These are phyloP conservation scores for Dryocosmus kuriphilus DNA, from an alignment of 2,888 invertebrate genomes.

Conservation along the genomic window DNA sequence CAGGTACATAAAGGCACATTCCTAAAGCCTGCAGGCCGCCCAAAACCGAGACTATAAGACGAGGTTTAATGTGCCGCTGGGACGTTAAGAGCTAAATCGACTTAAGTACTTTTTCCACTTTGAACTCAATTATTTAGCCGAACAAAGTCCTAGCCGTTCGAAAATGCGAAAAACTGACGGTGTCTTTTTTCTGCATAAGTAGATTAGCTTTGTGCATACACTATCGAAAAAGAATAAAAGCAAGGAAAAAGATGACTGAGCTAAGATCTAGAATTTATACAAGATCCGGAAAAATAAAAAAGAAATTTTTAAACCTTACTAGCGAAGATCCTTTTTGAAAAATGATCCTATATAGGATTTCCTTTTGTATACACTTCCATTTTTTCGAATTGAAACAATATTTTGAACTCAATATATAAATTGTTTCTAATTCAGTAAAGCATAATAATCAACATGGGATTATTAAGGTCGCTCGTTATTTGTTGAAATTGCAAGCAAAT, in stretches of 20 bases:
- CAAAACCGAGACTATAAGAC: constrained; percentile 64
- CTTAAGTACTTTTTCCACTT: constrained; percentile 62
- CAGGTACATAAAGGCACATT: constrained; percentile 63
- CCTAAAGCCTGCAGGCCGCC: constrained; percentile 64
- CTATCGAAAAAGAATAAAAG: not conserved
- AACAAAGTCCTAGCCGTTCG: constrained; percentile 51
- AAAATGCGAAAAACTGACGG: constrained; percentile 42
- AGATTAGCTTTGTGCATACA: not conserved
- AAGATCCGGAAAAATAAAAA: not conserved
- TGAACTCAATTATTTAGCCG: constrained; percentile 37
- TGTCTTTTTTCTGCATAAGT: not conserved
- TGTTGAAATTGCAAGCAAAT: too few relatives aligned
- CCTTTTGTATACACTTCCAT: not conserved
- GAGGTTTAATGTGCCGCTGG: constrained; percentile 59
- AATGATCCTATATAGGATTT: not conserved
- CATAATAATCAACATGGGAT: too few relatives aligned
- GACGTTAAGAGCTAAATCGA: constrained; percentile 68
- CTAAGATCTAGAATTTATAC: not conserved
- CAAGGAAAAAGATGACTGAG: not conserved
- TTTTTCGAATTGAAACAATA: not conserved
- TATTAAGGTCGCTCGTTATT: too few relatives aligned
- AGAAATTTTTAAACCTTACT: not conserved
- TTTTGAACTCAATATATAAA: not conserved
- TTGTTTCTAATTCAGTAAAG: too few relatives aligned
- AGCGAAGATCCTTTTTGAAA: not conserved